These are phyloP conservation scores for Cyaniris semiargus DNA, from an alignment of 2,888 invertebrate genomes.

Conservation along the genomic window DNA sequence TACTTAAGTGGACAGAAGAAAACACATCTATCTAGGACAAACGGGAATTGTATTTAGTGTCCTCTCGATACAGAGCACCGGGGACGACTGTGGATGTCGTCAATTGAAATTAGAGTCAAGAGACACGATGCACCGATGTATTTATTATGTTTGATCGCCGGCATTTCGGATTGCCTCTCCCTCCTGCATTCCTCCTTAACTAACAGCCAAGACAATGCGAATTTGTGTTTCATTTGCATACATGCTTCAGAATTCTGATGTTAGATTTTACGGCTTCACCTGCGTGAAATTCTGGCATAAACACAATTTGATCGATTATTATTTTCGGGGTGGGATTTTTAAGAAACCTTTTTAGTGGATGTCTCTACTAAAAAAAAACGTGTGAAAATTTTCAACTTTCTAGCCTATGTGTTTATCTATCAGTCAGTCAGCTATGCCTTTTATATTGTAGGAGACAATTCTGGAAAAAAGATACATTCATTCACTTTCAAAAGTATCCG, in stretches of 20 bases:
- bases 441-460: neutral
- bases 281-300: neutral
- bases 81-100: constrained; percentile 10
- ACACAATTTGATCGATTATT: neutral
- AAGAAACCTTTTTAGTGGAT: neutral
- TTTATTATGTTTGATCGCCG: constrained; percentile 19
- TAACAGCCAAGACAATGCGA: constrained; percentile 1
- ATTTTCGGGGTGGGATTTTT: neutral
- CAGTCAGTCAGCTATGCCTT: neutral
- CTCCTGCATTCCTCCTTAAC: constrained; percentile 20
- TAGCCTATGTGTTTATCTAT: too few relatives aligned
- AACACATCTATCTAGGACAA: neutral
- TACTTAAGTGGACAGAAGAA: neutral
- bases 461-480: neutral
- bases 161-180: constrained; percentile 20
- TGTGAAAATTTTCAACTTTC: too few relatives aligned
- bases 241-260: neutral
- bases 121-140: neutral
- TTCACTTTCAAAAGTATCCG: neutral
- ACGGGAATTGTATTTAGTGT: neutral
- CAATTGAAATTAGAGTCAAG: constrained; percentile 29
- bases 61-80: neutral
- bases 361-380: too few relatives aligned
- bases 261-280: neutral
- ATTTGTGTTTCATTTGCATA: neutral